Percentiles rank a stretch among this genome's conserved stretches.
Evolutionary conservation across 2,113 vertebrate genomes (phyloP).

Genomic region (Lipotes vexillifer): DNA sequence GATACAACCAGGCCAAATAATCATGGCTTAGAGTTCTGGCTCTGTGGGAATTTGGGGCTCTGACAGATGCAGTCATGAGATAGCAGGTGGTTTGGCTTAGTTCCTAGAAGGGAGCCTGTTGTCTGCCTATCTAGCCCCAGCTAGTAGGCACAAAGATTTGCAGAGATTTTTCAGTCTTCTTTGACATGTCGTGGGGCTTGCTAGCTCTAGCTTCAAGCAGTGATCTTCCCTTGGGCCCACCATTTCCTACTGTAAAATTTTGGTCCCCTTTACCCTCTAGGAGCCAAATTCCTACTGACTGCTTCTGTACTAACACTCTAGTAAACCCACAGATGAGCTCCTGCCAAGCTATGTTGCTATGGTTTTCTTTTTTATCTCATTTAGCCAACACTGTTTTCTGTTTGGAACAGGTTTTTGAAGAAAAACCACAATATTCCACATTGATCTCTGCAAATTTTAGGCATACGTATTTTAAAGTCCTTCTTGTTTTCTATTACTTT

Average conservation of each 20-base stretch:
- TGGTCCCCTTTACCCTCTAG: neutral
- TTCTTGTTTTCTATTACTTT: neutral
- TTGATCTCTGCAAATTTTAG: neutral
- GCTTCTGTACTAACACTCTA: neutral
- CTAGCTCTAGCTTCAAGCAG: neutral
- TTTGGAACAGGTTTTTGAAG: neutral
- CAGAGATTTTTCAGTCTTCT: neutral
- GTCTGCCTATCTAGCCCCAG: neutral
- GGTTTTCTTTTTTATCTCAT: neutral
- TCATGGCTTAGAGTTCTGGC: neutral
- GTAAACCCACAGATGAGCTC: neutral
- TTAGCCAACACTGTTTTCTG: neutral
- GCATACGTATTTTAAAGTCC: neutral
- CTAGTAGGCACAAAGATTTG: neutral
- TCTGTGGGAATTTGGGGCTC: neutral
- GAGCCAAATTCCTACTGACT: neutral
- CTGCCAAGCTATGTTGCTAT: neutral
- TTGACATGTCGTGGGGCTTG: neutral
- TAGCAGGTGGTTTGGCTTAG: neutral
- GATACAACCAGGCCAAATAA: neutral
- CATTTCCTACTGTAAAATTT: neutral
- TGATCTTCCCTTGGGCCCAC: neutral
- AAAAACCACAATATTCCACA: neutral
- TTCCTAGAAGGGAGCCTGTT: neutral
- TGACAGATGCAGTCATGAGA: neutral